Evolutionary conservation across 2,888 invertebrate genomes (phyloP), one percentile per base, ranked within the genome.

Genomic region (Hydroisotoma schaefferi): DNA sequence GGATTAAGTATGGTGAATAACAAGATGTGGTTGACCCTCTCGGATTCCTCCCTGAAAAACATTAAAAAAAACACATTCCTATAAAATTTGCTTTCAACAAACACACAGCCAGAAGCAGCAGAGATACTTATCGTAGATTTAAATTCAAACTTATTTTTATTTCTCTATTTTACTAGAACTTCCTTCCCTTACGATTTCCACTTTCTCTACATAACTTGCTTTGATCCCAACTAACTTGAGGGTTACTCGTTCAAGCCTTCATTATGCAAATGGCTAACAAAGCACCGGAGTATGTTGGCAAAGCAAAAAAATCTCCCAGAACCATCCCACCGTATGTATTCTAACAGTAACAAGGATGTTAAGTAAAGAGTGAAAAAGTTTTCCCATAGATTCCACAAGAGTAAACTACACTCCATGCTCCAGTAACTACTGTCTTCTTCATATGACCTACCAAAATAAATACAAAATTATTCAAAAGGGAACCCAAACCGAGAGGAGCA

Each of bases 1-100:
- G 97, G 95, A 80, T 98, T 98, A 79, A 95, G 87, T 79, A 99
- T 89, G 76, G 97, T 97, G 82, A 97, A 93, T 73, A 98, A 85
- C 75, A 99, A 82, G 74, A 99, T 92, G 81, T 95, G 93, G 83
- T 98, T 98, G 75, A 92, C 91, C 76, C 90, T 86, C 70, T 90
- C 87, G 76, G 87, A 88, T 77, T 88, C 88, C 61, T 72, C 73
- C 76, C 86, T 85, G 77, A 88, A 80, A 76, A 49, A 76, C 76
- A 65, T 74, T 61, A 68, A 56, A 57, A 56, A 55, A 64, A 38
- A 33, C 33, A 15, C 8, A n/a, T n/a, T n/a, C 26, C 15, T 15
- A 46, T 2, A 47, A 33, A 33, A 33, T 8, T 33, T 33, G 12
- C 8, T 33, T 8, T 33, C 33, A 33, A 33, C 12, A 12, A n/a